These are phyloP conservation scores for Gallirallus australis DNA, from an alignment of 2,797 vertebrate genomes.

Conservation along the genomic window DNA sequence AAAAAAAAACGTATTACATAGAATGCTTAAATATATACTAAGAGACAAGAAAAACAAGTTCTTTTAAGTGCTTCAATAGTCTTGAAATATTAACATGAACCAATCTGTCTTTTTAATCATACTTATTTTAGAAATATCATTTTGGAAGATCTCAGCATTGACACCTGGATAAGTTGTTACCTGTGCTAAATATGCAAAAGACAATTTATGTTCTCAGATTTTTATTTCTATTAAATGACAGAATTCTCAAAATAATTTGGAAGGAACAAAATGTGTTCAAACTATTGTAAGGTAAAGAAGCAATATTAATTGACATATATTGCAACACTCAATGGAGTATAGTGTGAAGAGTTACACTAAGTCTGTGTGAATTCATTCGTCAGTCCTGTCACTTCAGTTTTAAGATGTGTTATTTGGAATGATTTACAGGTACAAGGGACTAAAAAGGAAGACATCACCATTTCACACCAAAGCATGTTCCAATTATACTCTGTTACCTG, in stretches of 20 bases:
- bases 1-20: background rate
- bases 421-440: constrained; percentile 80
- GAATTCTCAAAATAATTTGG: constrained; percentile 59
- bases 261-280: constrained; percentile 65
- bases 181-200: constrained; percentile 29
- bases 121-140: constrained; percentile 33
- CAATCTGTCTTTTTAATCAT: constrained; percentile 1
- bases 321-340: constrained; percentile 78
- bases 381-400: constrained; percentile 83
- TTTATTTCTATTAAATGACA: constrained; percentile 49
- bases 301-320: constrained; percentile 84
- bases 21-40: constrained; percentile 27
- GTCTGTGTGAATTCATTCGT: constrained; percentile 84
- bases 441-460: constrained; percentile 75
- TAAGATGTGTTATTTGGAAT: constrained; percentile 80
- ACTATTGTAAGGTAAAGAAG: constrained; percentile 82
- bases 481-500: constrained; percentile 74
- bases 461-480: constrained; percentile 76
- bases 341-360: constrained; percentile 83
- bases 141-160: constrained; percentile 39
- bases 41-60: background rate
- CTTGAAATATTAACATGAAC: constrained; percentile 16
- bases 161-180: constrained; percentile 15
- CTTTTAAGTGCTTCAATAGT: constrained; percentile 7
- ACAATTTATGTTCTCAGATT: constrained; percentile 6